These are phyloP conservation scores for Norana najaformis DNA, from an alignment of 2,888 invertebrate genomes.

Conservation along the genomic window DNA sequence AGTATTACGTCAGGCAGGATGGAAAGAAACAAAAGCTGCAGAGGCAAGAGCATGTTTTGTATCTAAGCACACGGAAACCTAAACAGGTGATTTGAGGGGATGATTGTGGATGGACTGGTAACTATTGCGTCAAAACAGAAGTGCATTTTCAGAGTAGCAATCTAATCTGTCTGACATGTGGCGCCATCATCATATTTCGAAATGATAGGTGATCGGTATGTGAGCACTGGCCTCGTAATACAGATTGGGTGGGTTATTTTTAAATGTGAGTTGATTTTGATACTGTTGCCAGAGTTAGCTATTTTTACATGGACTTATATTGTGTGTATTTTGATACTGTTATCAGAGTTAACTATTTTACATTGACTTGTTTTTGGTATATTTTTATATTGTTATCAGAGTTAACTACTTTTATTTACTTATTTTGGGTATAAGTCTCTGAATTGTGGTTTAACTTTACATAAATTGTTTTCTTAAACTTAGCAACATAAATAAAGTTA, in stretches of 20 bases:
- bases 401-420: neutral
- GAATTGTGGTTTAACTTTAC: neutral
- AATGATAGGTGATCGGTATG: too few species aligned
- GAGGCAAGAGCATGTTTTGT: neutral
- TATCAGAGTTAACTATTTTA: neutral
- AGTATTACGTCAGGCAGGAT: constrained; percentile 58
- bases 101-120: neutral
- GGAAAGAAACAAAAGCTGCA: constrained; percentile 48
- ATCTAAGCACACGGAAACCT: neutral
- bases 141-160: neutral
- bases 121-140: neutral
- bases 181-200: neutral
- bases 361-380: too few species aligned
- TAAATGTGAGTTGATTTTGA: too few species aligned
- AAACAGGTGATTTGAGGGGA: neutral
- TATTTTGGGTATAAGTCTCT: neutral
- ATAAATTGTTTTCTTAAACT: neutral
- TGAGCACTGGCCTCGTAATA: too few species aligned
- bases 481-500: neutral
- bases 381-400: neutral
- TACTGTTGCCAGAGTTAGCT: too few species aligned
- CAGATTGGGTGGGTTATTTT: too few species aligned
- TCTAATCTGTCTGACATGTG: neutral
- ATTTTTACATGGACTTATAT: too few species aligned
- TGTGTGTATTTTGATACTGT: neutral